phyloP scores from a whole-genome alignment of 2,113 vertebrate species.

The Anseranas semipalmata region DNA sequence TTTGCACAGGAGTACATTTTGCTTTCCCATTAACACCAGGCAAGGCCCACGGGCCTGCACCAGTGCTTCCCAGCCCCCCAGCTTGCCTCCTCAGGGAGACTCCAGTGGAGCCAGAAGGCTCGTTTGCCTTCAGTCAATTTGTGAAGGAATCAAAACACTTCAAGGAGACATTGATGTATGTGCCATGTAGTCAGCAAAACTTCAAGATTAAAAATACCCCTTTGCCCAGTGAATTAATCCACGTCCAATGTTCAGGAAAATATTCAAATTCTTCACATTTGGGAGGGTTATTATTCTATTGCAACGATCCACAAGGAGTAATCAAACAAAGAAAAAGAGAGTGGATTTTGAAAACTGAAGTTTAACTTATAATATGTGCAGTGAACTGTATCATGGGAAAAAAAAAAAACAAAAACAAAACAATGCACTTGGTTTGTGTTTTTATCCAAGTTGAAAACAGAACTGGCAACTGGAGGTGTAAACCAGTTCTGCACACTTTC shows the following conservation, averaged over 20 bases:
- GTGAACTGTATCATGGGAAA: not conserved
- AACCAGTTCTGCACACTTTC: not conserved
- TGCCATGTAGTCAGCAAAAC: not conserved
- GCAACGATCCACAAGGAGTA: not conserved
- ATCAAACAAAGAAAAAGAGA: not conserved
- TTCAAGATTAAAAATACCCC: not conserved
- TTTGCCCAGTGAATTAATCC: not conserved
- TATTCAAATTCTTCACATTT: not conserved
- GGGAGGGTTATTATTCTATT: not conserved
- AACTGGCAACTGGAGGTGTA: not conserved
- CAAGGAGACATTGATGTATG: not conserved
- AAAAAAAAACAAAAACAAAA: not conserved
- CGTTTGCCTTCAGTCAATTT: not conserved
- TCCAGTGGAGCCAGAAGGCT: accelerated
- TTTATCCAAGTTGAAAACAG: not conserved
- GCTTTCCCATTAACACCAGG: accelerated
- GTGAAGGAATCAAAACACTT: not conserved
- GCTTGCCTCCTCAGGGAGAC: not conserved
- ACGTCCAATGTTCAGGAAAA: not conserved
- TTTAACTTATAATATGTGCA: not conserved
- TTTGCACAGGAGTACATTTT: accelerated
- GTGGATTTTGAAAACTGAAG: not conserved
- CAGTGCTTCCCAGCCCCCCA: not conserved
- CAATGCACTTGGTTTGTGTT: not conserved
- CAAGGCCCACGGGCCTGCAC: too few relatives aligned